phyloP scores from a whole-genome alignment of 2,113 vertebrate species.

The Emydocephalus ijimae region DNA sequence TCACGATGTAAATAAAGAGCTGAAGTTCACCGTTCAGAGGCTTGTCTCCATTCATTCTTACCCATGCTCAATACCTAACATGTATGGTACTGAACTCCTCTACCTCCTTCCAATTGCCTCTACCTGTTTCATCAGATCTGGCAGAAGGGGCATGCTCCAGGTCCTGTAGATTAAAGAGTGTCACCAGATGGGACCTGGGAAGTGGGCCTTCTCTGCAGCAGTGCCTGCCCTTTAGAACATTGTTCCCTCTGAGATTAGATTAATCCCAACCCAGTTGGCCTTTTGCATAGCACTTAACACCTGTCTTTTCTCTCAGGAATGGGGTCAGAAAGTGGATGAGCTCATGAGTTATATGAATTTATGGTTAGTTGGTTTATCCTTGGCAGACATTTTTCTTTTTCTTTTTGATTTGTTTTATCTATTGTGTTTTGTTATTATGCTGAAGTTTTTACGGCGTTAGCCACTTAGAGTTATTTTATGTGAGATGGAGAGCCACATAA shows the following conservation, averaged over 20 bases:
- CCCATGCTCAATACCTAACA: too few relatives aligned
- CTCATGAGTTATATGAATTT: neutral
- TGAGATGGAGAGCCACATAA: neutral
- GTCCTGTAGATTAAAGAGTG: neutral
- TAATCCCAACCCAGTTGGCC: neutral
- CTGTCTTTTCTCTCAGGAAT: neutral
- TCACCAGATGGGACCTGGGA: neutral
- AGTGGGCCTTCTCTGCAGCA: neutral
- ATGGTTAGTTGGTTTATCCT: neutral
- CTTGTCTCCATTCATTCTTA: too few relatives aligned
- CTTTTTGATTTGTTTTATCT: neutral
- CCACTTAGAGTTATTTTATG: neutral
- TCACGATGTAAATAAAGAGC: too few relatives aligned
- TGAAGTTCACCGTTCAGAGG: too few relatives aligned
- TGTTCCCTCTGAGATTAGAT: neutral
- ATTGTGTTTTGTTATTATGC: neutral
- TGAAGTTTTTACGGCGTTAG: neutral
- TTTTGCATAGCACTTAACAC: neutral
- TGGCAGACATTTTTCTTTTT: neutral
- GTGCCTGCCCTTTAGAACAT: neutral
- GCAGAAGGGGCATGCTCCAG: neutral
- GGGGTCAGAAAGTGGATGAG: neutral
- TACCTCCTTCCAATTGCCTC: neutral
- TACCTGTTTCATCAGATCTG: neutral
- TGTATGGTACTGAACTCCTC: neutral